These are phyloP conservation scores for Andrena fulva DNA, from an alignment of 2,888 invertebrate genomes.

Conservation along the genomic window DNA sequence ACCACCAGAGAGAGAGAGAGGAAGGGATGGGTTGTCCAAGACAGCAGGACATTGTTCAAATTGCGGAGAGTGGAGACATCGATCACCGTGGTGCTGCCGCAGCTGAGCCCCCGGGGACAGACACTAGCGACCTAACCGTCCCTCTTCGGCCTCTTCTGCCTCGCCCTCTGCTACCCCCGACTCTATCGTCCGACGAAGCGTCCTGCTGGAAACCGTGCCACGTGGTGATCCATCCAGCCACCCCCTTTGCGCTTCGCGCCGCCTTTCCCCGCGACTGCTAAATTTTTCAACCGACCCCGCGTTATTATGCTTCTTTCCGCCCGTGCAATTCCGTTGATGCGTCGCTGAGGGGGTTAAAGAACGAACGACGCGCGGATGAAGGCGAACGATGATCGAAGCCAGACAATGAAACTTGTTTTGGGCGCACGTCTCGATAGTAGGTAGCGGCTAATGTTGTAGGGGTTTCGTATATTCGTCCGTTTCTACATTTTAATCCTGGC, in stretches of 20 bases:
- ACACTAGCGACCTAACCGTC: constrained; percentile 71
- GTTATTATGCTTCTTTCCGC: constrained; percentile 32
- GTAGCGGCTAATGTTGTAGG: too few relatives aligned
- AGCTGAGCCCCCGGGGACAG: constrained; percentile 78
- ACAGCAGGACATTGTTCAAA: constrained; percentile 82
- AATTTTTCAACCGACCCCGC: constrained; percentile 49
- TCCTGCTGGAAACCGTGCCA: constrained; percentile 44
- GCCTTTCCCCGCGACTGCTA: constrained; percentile 17
- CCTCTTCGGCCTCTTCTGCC: constrained; percentile 61
- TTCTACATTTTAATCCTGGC: too few relatives aligned
- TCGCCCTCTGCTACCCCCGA: constrained; percentile 33
- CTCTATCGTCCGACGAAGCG: constrained; percentile 41
- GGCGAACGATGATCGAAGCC: neutral
- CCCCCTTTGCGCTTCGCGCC: constrained; percentile 11
- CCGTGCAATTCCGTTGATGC: constrained; percentile 18
- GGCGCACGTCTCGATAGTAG: too few relatives aligned
- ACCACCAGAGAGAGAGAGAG: constrained; percentile 13
- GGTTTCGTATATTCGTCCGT: too few relatives aligned
- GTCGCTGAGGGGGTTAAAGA: neutral
- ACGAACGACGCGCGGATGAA: neutral
- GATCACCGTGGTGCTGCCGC: constrained; percentile 77
- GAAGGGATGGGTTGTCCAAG: constrained; percentile 60
- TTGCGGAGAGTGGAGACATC: constrained; percentile 81
- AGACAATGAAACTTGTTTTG: too few relatives aligned
- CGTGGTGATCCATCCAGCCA: constrained; percentile 56